Evolutionary conservation across 2,888 invertebrate genomes (phyloP).

Genomic region (Tethea ocularis): DNA sequence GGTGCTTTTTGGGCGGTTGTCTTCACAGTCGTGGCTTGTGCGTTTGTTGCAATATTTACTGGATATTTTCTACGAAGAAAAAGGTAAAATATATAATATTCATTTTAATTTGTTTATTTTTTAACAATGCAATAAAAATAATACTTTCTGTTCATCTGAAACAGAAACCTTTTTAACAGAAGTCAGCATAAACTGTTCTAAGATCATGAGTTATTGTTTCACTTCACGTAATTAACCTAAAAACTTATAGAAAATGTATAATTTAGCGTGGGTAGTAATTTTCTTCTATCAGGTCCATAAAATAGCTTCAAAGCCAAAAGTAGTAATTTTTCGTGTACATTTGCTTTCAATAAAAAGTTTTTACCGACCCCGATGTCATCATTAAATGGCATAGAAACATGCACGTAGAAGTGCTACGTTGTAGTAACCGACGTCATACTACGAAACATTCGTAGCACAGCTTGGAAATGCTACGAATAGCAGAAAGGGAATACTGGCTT

Average conservation of each 20-base stretch:
- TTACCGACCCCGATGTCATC: not conserved
- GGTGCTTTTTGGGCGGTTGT: constrained; percentile 71
- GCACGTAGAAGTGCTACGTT: not conserved
- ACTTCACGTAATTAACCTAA: no score
- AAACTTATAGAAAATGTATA: not conserved
- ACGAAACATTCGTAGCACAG: not conserved
- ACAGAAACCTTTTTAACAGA: no score
- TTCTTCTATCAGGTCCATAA: not conserved
- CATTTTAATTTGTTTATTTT: no score
- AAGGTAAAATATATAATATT: constrained; percentile 46
- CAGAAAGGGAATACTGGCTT: not conserved
- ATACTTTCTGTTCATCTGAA: no score
- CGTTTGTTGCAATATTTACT: constrained; percentile 55
- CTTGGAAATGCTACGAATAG: not conserved
- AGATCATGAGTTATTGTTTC: no score
- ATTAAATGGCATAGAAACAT: not conserved
- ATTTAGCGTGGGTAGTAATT: not conserved
- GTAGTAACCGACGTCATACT: not conserved
- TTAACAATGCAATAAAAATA: no score
- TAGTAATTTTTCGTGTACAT: no score
- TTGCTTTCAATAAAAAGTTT: not conserved
- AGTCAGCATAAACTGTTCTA: no score
- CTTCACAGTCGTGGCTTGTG: constrained; percentile 58
- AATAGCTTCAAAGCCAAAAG: not conserved
- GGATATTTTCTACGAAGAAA: constrained; percentile 64